Base-by-base conservation (phyloP, 2,888 invertebrate genomes). In the Pseudococcus jackbeardsleyi region DNA sequence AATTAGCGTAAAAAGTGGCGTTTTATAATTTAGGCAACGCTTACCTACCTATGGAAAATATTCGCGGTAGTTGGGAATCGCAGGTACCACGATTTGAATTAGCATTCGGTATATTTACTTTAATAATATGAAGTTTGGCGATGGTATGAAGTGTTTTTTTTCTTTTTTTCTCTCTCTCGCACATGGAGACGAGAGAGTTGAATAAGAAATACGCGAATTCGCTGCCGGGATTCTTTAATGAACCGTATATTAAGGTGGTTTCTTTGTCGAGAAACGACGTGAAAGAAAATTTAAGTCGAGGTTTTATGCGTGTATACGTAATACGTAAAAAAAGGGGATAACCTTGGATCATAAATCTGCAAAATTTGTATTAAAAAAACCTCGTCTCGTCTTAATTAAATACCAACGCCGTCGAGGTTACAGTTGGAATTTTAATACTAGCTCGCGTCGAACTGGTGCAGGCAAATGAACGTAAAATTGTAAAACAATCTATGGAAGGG, bases 51-150 rank as follows among this genome's bases (percentile, higher is more conserved):
- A 33, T 64, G 54, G 15, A 54, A 54, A 54, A 64, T 64, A 64
- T 6, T 15, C 9, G 9, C 19, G 22, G 64, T 22, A 22, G 22
- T 6, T 19, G 64, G 54, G 5, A 17, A 54, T 11, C 19, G 22
- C 26, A 64, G 19, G 9, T 64, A 64, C 22, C 9, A 12, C 64
- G 22, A 22, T 64, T 64, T 22, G 64, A 64, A 64, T 64, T 64
- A 64, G 64, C 19, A 64, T 39, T 33, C 77, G 77, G 77, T 17
- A 39, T 77, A 77, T 77, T 77, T 77, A 77, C 39, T 77, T 77
- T 77, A 39, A 12, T 77, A 77, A 12, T 77, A 77, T 77, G 77
- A 39, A 33, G 77, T 77, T 77, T 22, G 64, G 19, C 64, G 64
- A 64, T 19, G 64, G 19, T 22, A 54, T 64, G 12, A 22, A 22